Evolutionary conservation across 2,113 vertebrate genomes (phyloP), one percentile per base, ranked within the genome.

Genomic region (Sminthopsis crassicaudata): DNA sequence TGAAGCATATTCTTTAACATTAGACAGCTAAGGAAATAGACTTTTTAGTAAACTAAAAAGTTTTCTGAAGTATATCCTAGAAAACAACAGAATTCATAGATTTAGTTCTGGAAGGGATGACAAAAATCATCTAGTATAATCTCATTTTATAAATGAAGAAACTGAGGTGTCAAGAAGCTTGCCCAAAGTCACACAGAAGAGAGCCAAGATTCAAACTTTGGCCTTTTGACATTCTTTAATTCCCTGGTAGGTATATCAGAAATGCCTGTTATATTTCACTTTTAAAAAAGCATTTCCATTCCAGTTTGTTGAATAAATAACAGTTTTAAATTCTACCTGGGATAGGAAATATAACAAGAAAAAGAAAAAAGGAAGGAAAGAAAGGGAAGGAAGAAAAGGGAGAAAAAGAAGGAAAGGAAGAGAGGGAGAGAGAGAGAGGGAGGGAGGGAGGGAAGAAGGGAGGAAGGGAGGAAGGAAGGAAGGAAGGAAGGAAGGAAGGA

Each of bases 21-120:
- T 53, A 23, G 60, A 50, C 42, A 95, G 46, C 91, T 89, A 91
- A 95, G 92, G 10, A 8, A 94, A 92, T 9, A 91, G 9, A 90
- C 42, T 91, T 57, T 91, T 67, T 25, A 94, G 91, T 90, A 91
- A 95, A 91, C 19, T 92, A 95, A 95, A 93, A 53, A 91, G 10
- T 84, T 84, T 84, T 42, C 36, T 42, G 67, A 84, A 84, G 6
- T 22, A 19, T 42, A n/a, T 42, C 42, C 42, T 84, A 84, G 19
- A 84, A 84, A 7, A 84, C 67, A 42, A 76, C 2, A 76, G 19
- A 84, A 84, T 42, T 42, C n/a, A 84, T 11, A 84, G 67, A 42
- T 84, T 84, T 84, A 84, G 67, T 84, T 84, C 67, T 84, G n/a
- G 16, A 84, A 84, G n/a, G 5, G 67, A 84, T 5, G 6, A 42